phyloP scores from a whole-genome alignment of 2,888 invertebrate genomes.

The Torymus tubicola region DNA sequence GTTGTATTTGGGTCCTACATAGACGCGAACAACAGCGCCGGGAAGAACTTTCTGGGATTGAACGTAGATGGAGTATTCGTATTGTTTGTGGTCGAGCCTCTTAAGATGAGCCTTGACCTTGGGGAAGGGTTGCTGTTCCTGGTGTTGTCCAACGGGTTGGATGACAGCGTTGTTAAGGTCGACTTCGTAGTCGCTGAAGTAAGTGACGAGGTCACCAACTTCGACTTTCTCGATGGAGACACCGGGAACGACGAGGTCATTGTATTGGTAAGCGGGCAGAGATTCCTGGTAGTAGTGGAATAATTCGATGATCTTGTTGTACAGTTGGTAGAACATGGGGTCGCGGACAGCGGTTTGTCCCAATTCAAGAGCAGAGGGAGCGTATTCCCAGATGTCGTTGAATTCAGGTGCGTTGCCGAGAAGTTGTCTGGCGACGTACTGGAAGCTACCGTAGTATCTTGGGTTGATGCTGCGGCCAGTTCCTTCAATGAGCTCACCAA shows the following conservation, averaged over 20 bases:
- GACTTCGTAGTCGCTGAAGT: conserved; percentile 82
- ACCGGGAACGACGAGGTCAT: conserved; percentile 81
- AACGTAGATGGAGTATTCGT: conserved; percentile 80
- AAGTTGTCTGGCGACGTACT: conserved; percentile 79
- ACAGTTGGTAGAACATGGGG: conserved; percentile 84
- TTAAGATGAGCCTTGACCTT: conserved; percentile 81
- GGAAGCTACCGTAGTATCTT: conserved; percentile 80
- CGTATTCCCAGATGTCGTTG: conserved; percentile 74
- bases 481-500: conserved; percentile 83
- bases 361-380: conserved; percentile 82
- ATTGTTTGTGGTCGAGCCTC: conserved; percentile 85
- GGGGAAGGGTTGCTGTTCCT: conserved; percentile 72
- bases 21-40: conserved; percentile 82
- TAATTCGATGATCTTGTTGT: conserved; percentile 80
- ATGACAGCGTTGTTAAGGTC: conserved; percentile 79
- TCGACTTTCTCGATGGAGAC: conserved; percentile 82
- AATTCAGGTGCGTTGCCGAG: conserved; percentile 78
- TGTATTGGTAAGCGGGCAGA: conserved; percentile 80
- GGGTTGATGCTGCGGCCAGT: conserved; percentile 81
- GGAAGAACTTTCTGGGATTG: conserved; percentile 80
- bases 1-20: conserved; percentile 84
- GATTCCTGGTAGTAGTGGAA: conserved; percentile 81
- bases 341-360: conserved; percentile 83
- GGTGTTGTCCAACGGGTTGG: conserved; percentile 62
- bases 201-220: conserved; percentile 83